Conservation (phyloP, 2,113 vertebrate genomes). For the Apodemus speciosus region DNA sequence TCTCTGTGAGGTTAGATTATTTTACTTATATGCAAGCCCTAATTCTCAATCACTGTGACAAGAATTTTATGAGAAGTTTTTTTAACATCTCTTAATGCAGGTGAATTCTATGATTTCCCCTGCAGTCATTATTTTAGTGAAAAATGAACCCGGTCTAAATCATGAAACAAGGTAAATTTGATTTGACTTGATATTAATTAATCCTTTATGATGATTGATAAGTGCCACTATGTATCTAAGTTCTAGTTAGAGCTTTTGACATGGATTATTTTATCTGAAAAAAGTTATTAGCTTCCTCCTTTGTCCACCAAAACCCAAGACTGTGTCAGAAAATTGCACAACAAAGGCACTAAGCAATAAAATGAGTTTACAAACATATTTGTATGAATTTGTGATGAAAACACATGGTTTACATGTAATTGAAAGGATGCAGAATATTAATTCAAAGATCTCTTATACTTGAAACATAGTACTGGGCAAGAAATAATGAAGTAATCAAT, state of each 20-base stretch:
- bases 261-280: constrained; percentile 59
- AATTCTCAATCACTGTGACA: neutral
- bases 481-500: neutral
- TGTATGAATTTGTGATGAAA: constrained; percentile 12
- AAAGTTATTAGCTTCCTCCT: neutral
- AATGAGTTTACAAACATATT: neutral
- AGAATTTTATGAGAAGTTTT: constrained; percentile 14
- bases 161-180: constrained; percentile 49
- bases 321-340: constrained; percentile 32
- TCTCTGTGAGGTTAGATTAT: constrained; percentile 24
- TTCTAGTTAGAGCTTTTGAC: constrained; percentile 56
- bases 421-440: neutral
- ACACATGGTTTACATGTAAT: neutral
- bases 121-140: constrained; percentile 32
- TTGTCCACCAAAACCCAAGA: constrained; percentile 33
- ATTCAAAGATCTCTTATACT: neutral
- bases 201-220: constrained; percentile 38
- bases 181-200: constrained; percentile 63
- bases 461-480: neutral
- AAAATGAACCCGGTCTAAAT: constrained; percentile 61
- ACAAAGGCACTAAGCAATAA: neutral
- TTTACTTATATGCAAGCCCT: neutral
- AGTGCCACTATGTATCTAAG: constrained; percentile 18
- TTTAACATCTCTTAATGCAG: constrained; percentile 40
- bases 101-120: constrained; percentile 25